Conservation (phyloP, 1,140 invertebrate genomes). For the Coenobita brevimanus region DNA sequence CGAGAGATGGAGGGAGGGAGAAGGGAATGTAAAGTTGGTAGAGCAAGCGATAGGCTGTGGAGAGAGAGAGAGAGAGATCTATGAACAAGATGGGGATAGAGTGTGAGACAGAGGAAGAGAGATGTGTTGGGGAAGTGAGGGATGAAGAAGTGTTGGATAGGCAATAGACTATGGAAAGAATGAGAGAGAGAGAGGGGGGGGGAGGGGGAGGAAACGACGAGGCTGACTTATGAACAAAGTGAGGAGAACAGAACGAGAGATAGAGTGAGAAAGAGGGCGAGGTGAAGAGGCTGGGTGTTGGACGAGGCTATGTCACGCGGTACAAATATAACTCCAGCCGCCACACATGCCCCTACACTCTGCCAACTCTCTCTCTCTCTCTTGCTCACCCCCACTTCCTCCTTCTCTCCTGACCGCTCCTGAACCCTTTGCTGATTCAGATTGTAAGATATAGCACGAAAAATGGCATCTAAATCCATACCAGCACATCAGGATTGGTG, state of each 20-base stretch:
- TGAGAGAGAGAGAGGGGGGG: background rate
- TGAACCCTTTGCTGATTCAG: too few species aligned
- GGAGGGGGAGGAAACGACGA: background rate
- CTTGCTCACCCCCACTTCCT: too few species aligned
- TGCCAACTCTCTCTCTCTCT: too few species aligned
- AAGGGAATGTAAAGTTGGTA: background rate
- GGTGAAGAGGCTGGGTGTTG: background rate
- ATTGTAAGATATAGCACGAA: too few species aligned
- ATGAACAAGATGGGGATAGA: background rate
- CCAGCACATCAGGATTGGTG: too few species aligned
- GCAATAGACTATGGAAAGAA: background rate
- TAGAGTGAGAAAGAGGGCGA: background rate
- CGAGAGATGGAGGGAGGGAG: conserved; percentile 6
- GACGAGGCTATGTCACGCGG: too few species aligned
- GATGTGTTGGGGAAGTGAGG: background rate
- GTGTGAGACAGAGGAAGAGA: background rate
- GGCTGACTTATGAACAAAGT: background rate
- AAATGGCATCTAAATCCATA: too few species aligned
- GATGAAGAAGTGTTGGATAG: background rate
- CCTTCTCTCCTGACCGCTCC: too few species aligned
- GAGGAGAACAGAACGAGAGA: background rate
- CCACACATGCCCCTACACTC: too few species aligned
- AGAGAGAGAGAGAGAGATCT: background rate
- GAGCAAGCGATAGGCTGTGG: too few species aligned
- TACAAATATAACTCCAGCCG: too few species aligned